A percentile compares a stretch with the other conserved stretches of the same genome.
These are phyloP conservation scores for Penaeus japonicus DNA, from an alignment of 1,140 invertebrate species.

Conservation along the genomic window DNA sequence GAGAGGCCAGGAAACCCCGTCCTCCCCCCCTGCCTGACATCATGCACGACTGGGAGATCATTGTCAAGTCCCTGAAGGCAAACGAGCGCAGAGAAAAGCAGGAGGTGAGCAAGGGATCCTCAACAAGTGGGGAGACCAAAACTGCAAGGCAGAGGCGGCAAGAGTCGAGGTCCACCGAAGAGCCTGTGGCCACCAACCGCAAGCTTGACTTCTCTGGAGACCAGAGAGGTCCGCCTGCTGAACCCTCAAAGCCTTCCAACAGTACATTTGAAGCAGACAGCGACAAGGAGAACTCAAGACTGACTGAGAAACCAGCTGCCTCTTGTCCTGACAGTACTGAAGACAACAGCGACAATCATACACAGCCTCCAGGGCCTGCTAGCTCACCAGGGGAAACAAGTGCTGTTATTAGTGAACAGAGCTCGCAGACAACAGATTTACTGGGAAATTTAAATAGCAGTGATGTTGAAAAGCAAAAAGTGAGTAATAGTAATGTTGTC, in stretches of 20 bases:
- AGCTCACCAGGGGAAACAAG: too few relatives aligned
- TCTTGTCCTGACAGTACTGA: not conserved
- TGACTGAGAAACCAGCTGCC: not conserved
- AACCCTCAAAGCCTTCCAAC: not conserved
- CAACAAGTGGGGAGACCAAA: not conserved
- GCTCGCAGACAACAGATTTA: too few relatives aligned
- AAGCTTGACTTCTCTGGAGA: slow-evolving; percentile 25
- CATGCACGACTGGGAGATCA: slow-evolving; percentile 52
- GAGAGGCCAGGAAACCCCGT: slow-evolving; percentile 24
- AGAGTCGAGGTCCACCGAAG: not conserved
- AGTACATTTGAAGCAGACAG: slow-evolving; percentile 36
- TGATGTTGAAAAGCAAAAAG: too few relatives aligned
- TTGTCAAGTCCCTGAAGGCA: slow-evolving; percentile 43
- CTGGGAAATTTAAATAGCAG: too few relatives aligned
- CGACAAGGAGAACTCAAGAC: slow-evolving; percentile 35
- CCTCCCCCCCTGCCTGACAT: slow-evolving; percentile 31
- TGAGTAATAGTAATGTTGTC: too few relatives aligned
- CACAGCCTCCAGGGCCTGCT: not conserved
- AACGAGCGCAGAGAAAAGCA: slow-evolving; percentile 44
- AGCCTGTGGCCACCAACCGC: slow-evolving; percentile 7
- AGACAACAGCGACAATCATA: not conserved
- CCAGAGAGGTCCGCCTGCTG: not conserved
- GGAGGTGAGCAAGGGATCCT: slow-evolving; percentile 15
- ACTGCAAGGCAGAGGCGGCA: not conserved
- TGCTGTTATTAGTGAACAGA: too few relatives aligned